Evolutionary conservation across 2,888 invertebrate genomes (phyloP).

Genomic region (Charanyca ferruginea): DNA sequence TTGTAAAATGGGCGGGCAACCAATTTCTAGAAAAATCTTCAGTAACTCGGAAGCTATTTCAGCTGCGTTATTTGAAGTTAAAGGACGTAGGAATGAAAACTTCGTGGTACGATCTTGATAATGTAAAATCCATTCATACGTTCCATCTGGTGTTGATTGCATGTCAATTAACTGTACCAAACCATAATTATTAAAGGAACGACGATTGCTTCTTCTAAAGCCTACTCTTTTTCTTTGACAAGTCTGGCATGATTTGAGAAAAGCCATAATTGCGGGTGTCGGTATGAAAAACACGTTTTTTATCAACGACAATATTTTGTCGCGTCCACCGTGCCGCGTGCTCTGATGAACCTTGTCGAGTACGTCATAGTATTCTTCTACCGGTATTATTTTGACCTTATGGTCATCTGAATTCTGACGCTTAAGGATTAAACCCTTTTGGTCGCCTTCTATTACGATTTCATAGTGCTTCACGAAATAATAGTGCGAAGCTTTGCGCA

Average conservation of each 20-base stretch:
- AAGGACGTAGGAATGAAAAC: constrained; percentile 40
- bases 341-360: constrained; percentile 28
- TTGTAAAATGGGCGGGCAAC: constrained; percentile 30
- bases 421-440: constrained; percentile 40
- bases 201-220: not conserved
- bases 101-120: constrained; percentile 35
- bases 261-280: constrained; percentile 23
- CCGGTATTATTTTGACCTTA: constrained; percentile 34
- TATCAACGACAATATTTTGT: constrained; percentile 36
- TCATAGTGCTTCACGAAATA: constrained; percentile 47
- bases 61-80: constrained; percentile 10
- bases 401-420: constrained; percentile 15
- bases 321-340: constrained; percentile 50
- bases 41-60: constrained; percentile 33
- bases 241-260: constrained; percentile 27
- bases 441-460: constrained; percentile 13
- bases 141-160: constrained; percentile 18
- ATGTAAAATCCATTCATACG: constrained; percentile 38
- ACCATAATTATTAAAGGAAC: constrained; percentile 8
- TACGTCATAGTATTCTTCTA: constrained; percentile 52
- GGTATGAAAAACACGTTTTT: constrained; percentile 39
- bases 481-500: constrained; percentile 28
- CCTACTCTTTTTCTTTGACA: constrained; percentile 4
- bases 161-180: constrained; percentile 21
- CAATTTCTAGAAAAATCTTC: constrained; percentile 44